A percentile compares a stretch with the other conserved stretches of the same genome.
Conservation (phyloP, 2,888 invertebrate species). For the Trissoscelio sp. region DNA sequence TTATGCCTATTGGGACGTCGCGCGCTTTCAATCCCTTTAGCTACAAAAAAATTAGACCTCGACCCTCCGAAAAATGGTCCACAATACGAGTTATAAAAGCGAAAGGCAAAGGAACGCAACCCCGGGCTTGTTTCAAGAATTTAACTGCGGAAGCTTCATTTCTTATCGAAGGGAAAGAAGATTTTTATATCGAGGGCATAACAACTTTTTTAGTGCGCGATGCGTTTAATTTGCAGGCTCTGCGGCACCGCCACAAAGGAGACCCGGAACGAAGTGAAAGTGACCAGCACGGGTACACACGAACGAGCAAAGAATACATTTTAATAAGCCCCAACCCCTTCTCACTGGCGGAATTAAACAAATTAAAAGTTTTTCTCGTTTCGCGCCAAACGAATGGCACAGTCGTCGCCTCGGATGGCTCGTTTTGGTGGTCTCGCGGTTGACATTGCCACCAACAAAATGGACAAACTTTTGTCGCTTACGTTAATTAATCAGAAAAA, state of each 20-base stretch:
- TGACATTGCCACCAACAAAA: slow-evolving; percentile 80
- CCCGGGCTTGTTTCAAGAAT: slow-evolving; percentile 79
- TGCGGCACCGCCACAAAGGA: slow-evolving; percentile 46
- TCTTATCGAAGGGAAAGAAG: slow-evolving; percentile 69
- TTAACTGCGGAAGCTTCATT: slow-evolving; percentile 81
- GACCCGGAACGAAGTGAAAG: slow-evolving; percentile 61
- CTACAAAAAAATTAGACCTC: slow-evolving; percentile 81
- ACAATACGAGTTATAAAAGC: too few species aligned
- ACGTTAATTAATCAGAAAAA: slow-evolving; percentile 54
- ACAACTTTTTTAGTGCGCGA: slow-evolving; percentile 55
- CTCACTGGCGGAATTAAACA: slow-evolving; percentile 81
- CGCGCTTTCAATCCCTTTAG: slow-evolving; percentile 51
- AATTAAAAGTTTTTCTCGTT: slow-evolving; percentile 83
- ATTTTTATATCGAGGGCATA: slow-evolving; percentile 55
- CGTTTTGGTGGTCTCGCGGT: slow-evolving; percentile 81
- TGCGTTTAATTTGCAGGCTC: slow-evolving; percentile 53
- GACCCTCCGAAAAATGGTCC: slow-evolving; percentile 81
- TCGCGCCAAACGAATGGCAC: slow-evolving; percentile 65
- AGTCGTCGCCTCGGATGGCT: slow-evolving; percentile 62
- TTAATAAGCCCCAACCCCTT: slow-evolving; percentile 83
- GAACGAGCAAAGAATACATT: slow-evolving; percentile 79
- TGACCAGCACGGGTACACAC: slow-evolving; percentile 58
- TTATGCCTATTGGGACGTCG: slow-evolving; percentile 81
- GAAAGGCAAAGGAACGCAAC: slow-evolving; percentile 64
- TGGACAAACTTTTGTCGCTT: slow-evolving; percentile 81